Evolutionary conservation across 1,140 invertebrate genomes (phyloP), one percentile per base, ranked within the genome.

Genomic region (Meloidogyne chitwoodi): DNA sequence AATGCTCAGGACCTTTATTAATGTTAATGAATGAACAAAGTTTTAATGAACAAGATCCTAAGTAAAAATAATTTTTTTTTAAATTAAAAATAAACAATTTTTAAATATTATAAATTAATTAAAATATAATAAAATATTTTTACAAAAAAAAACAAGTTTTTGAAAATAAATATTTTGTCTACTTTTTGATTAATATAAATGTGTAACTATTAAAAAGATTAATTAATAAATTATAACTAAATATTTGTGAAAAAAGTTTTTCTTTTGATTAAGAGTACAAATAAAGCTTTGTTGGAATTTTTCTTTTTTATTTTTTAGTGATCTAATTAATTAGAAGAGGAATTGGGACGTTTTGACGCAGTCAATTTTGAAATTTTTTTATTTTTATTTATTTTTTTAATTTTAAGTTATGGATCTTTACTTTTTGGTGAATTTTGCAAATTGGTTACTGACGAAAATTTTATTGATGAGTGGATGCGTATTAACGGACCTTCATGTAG

Each of bases 391-490:
- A 10, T 14, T 29, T 22, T 29, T 3, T 10, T n/a, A 70, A 2
- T n/a, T 19, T 70, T 22, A 19, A 64, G 62, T 38, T 87, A 80
- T 68, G 85, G 85, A 19, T 69, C 77, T 31, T 66, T 87, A 31
- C 68, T 86, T 26, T 86, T 72, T 72, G 48, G 27, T 2, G 85
- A 86, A 75, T 85, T 86, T 38, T 68, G 81, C 31, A 86, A 86
- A 73, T 26, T 82, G 11, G 31, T 83, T 12, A 44, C 56, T 11
- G 77, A 79, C 29, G 77, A 79, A 41, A 56, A 44, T 16, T 68
- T 79, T 41, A 79, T 79, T n/a, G 78, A 79, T 65, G 78, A 79
- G 12, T 75, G 78, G 76, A 80, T 79, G 56, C 75, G 75, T 29
- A 61, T 68, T 31, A 48, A 56, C 24, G 31, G 62, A 8, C 48